A percentile compares a stretch with the other conserved stretches of the same genome.
These are phyloP conservation scores for Cistogaster globosa DNA, from an alignment of 2,888 invertebrate genomes.

Conservation along the genomic window DNA sequence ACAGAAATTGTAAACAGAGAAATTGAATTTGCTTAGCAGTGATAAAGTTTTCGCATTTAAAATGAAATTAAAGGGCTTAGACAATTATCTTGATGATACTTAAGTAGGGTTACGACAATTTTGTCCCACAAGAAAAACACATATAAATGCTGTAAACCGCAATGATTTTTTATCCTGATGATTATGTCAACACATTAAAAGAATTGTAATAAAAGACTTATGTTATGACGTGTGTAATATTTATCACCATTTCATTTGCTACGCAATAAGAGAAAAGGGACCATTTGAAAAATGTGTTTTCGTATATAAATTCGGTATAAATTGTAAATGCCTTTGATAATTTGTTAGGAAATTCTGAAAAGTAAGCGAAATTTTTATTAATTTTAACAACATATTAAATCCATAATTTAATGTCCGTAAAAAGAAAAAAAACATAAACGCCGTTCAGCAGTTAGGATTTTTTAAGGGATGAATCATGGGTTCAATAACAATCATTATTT, in stretches of 20 bases:
- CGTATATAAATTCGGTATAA: no score
- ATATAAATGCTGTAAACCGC: background rate
- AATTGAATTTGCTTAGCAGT: constrained; percentile 52
- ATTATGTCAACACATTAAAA: background rate
- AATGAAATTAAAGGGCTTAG: constrained; percentile 50
- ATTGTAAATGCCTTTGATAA: background rate
- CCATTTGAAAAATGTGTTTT: no score
- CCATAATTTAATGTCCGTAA: no score
- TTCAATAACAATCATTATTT: constrained; percentile 23
- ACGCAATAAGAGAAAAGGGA: constrained; percentile 16
- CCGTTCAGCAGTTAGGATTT: background rate
- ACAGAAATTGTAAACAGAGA: constrained; percentile 48
- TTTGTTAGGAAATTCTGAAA: constrained; percentile 9
- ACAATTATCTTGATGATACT: constrained; percentile 49
- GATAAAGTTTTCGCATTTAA: constrained; percentile 52
- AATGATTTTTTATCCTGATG: constrained; percentile 20
- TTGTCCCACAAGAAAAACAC: background rate
- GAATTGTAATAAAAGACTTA: background rate
- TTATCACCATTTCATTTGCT: constrained; percentile 29
- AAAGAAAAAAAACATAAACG: constrained; percentile 6
- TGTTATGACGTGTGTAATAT: constrained; percentile 7
- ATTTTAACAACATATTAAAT: no score
- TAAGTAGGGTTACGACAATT: constrained; percentile 8
- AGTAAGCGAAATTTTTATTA: constrained; percentile 25
- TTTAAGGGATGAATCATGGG: background rate